Evolutionary conservation across 2,113 vertebrate genomes (phyloP).

Genomic region (Illadopsis cleaveri): DNA sequence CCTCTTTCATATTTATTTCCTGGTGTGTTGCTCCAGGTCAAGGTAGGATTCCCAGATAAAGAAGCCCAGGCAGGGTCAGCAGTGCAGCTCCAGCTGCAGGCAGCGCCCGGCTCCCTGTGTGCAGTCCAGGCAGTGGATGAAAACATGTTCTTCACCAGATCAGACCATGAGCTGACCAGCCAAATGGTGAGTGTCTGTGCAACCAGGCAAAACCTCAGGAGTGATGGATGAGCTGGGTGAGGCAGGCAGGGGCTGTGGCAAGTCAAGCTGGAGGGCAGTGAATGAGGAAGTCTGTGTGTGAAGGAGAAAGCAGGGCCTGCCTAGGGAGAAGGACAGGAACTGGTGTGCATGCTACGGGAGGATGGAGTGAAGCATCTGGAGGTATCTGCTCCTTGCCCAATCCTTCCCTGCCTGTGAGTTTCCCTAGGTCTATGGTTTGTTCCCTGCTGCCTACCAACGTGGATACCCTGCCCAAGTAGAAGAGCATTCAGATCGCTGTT

Average conservation of each 20-base stretch:
- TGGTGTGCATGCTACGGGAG: neutral
- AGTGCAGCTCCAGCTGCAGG: slow-evolving; percentile 69
- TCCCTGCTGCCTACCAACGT: slow-evolving; percentile 8
- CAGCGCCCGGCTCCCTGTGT: slow-evolving; percentile 80
- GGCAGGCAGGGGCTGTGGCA: neutral
- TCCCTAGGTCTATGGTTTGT: slow-evolving; percentile 49
- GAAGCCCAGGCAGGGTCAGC: slow-evolving; percentile 75
- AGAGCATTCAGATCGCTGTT: slow-evolving; percentile 7
- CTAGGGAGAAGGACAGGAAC: neutral
- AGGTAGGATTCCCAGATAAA: slow-evolving; percentile 65
- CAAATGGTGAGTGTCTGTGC: slow-evolving; percentile 47
- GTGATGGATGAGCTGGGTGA: neutral
- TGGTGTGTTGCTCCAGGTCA: slow-evolving; percentile 58
- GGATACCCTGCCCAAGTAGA: slow-evolving; percentile 53
- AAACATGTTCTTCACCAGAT: slow-evolving; percentile 70
- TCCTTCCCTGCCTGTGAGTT: neutral
- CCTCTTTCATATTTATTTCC: neutral
- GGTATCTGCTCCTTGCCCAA: neutral
- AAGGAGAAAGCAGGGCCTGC: neutral
- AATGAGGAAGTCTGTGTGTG: neutral
- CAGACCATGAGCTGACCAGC: slow-evolving; percentile 71
- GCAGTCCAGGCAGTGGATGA: slow-evolving; percentile 79
- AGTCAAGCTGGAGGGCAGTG: neutral
- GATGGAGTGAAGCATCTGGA: neutral
- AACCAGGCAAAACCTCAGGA: accelerated